A percentile compares a stretch with the other conserved stretches of the same genome.
Evolutionary conservation across 2,888 invertebrate species (phyloP).

Genomic region (Napeogenes sylphis): DNA sequence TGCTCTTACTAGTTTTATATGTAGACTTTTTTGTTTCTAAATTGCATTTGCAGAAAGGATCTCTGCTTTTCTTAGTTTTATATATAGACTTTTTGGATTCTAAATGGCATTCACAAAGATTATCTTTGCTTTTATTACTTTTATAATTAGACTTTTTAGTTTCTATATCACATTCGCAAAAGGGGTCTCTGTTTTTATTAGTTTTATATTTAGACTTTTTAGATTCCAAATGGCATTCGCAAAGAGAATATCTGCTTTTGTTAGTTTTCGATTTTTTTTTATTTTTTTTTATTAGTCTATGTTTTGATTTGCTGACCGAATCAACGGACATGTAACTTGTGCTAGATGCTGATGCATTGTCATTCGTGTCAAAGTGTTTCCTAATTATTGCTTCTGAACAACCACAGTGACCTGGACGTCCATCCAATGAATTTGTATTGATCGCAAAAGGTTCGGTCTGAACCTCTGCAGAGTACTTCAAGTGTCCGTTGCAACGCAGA

Average conservation of each 20-base stretch:
- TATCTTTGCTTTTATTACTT: no score
- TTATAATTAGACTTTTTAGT: no score
- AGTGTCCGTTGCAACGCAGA: conserved; percentile 34
- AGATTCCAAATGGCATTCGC: conserved; percentile 26
- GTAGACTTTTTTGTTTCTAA: no score
- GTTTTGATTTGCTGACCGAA: conserved; percentile 8
- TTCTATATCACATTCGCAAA: no score
- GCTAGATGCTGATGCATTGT: background rate
- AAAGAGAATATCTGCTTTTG: conserved; percentile 24
- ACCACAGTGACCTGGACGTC: conserved; percentile 39
- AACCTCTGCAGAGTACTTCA: conserved; percentile 36
- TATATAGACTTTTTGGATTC: no score
- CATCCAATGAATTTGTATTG: conserved; percentile 19
- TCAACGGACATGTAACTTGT: conserved; percentile 3
- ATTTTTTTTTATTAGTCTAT: conserved; percentile 16
- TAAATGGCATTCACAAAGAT: no score
- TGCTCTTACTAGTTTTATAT: no score
- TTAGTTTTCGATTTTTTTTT: conserved; percentile 11
- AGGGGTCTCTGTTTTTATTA: no score
- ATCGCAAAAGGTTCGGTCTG: conserved; percentile 38
- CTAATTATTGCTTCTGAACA: conserved; percentile 29
- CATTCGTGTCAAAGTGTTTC: conserved; percentile 1
- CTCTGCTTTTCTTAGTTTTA: no score
- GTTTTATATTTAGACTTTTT: no score
- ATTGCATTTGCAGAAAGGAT: no score